Base-by-base conservation (phyloP, 2,113 vertebrate genomes). In the Irena cyanogastra region DNA sequence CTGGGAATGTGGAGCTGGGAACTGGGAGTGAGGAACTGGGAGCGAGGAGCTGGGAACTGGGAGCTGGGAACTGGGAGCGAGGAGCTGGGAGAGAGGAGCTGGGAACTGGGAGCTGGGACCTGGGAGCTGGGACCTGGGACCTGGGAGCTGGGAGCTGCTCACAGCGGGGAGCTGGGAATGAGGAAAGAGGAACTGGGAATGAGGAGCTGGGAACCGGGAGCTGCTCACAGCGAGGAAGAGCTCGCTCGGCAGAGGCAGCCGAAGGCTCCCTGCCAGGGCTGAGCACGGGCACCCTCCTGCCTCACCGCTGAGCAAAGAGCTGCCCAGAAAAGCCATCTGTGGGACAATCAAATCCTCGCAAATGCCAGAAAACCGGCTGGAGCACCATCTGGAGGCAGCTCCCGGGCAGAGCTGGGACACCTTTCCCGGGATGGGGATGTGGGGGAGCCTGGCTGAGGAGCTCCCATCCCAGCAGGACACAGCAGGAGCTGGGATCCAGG, bases 351-450 rank as follows among this genome's bases (percentile, higher is more conserved):
- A 30, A 87, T 12, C 27, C 44, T 30, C 3, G 0, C 1, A 11
- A 61, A 59, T 6, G 21, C 14, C 83, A 47, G 35, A 14, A 31
- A 72, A 75, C 0, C 24, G 91, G 18, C 83, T 75, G 91, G 85
- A 90, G 94, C 95, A 90, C 88, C 94, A 95, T 75, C 95, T 93
- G n/a, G 70, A 96, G 93, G 95, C 88, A 21, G 77, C 1, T 65
- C n/a, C 54, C 20, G 87, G 22, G 33, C 37, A 68, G 9, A 37
- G 9, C 21, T 2, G 30, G 0, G 4, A 3, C 23, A 14, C 23
- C 49, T 26, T 39, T 4, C 11, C 20, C 2, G 31, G 24, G 15
- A 5, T 10, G 39, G 19, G 11, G 30, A 12, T 3, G 11, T 0
- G 13, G n/a, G 53, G 53, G 18, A 65, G 31, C 47, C 59, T 31